phyloP scores from a whole-genome alignment of 2,797 vertebrate species.

The Coccyzus lansbergi region DNA sequence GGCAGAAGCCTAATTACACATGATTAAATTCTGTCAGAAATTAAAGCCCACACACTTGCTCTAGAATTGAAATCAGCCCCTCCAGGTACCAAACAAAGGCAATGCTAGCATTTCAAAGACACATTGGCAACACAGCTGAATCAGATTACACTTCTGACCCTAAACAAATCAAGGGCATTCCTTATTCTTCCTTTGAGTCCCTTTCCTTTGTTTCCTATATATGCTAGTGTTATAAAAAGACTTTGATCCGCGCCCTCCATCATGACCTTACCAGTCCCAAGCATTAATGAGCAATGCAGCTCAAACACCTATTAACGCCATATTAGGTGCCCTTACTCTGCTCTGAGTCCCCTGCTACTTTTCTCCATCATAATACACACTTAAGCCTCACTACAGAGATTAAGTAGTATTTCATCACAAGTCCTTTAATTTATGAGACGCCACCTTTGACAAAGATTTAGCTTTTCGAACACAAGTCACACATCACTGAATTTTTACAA shows the following conservation, averaged over 20 bases:
- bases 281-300: not conserved
- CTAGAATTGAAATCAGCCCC: not conserved
- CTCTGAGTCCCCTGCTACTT: not conserved
- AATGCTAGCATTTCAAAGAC: not conserved
- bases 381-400: not conserved
- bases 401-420: not conserved
- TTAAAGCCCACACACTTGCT: slow-evolving; percentile 11
- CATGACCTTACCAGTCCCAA: not conserved
- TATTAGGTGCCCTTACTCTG: not conserved
- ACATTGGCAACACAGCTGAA: not conserved
- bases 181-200: not conserved
- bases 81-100: slow-evolving; percentile 18
- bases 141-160: not conserved
- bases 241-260: not conserved
- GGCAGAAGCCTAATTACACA: slow-evolving; percentile 27
- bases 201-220: not conserved
- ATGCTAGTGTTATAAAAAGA: not conserved
- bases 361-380: not conserved
- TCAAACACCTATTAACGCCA: not conserved
- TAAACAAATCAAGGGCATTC: not conserved
- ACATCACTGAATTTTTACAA: not conserved
- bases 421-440: not conserved
- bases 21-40: slow-evolving; percentile 42
- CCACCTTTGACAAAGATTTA: not conserved
- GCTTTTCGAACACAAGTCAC: not conserved